A percentile compares a stretch with the other conserved stretches of the same genome.
These are phyloP conservation scores for Psylliodes chrysocephalus DNA, from an alignment of 2,888 invertebrate genomes.

Conservation along the genomic window DNA sequence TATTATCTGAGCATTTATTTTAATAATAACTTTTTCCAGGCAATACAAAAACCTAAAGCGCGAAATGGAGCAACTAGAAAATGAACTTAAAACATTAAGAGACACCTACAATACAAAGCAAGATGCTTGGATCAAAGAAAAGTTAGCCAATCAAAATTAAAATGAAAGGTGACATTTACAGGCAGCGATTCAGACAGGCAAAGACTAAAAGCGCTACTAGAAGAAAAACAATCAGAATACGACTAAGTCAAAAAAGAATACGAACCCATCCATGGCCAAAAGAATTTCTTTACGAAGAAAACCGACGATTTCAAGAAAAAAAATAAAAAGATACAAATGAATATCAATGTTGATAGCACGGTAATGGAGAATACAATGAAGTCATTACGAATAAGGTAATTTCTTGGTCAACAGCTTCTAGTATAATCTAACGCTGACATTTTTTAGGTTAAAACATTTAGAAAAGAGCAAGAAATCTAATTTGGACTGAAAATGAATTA, in stretches of 20 bases:
- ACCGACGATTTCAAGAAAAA: constrained; percentile 84
- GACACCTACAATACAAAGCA: constrained; percentile 74
- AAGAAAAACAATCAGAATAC: constrained; percentile 80
- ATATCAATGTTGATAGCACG: constrained; percentile 79
- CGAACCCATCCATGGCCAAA: constrained; percentile 75
- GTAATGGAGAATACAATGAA: constrained; percentile 81
- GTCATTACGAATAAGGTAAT: constrained; percentile 72
- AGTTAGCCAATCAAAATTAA: constrained; percentile 70
- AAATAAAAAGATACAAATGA: constrained; percentile 83
- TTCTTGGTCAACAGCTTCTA: too few species aligned
- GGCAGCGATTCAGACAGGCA: constrained; percentile 71
- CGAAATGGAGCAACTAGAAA: constrained; percentile 71
- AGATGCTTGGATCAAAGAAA: constrained; percentile 79
- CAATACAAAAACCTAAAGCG: constrained; percentile 71
- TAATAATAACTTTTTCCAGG: too few species aligned
- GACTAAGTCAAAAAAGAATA: constrained; percentile 76
- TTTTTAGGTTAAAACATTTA: constrained; percentile 65
- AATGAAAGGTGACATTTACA: constrained; percentile 56
- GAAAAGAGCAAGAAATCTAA: constrained; percentile 83
- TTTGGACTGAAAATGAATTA: constrained; percentile 85
- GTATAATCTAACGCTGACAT: too few species aligned
- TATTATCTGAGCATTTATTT: not conserved
- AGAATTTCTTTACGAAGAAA: constrained; percentile 77
- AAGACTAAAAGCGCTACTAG: constrained; percentile 75
- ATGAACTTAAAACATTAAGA: constrained; percentile 73